phyloP scores from a whole-genome alignment of 2,888 invertebrate species.

The Dromius quadrimaculatus region DNA sequence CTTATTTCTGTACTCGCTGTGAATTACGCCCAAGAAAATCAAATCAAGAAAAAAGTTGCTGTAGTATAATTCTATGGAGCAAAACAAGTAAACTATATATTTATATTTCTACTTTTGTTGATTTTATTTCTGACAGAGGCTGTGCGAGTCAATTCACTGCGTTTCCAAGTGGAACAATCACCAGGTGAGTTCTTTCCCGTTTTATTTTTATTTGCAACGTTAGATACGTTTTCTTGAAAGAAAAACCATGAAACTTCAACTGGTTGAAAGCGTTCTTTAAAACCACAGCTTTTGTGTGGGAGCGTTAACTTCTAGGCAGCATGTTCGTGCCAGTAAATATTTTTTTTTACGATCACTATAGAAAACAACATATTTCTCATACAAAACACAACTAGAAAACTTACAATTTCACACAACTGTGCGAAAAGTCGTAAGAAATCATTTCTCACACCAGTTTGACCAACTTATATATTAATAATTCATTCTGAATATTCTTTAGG shows the following conservation, averaged over 20 bases:
- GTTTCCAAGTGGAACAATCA: slow-evolving; percentile 25
- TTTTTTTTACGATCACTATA: too few relatives aligned
- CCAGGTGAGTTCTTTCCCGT: slow-evolving; percentile 34
- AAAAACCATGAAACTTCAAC: slow-evolving; percentile 34
- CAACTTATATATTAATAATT: too few relatives aligned
- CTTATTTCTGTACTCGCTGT: too few relatives aligned
- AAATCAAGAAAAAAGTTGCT: slow-evolving; percentile 20
- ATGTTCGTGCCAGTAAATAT: not conserved
- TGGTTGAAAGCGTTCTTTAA: slow-evolving; percentile 39
- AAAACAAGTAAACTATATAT: slow-evolving; percentile 26
- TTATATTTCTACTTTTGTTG: not conserved
- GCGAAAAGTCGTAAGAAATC: too few relatives aligned
- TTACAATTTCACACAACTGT: too few relatives aligned
- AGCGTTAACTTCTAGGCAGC: slow-evolving; percentile 28
- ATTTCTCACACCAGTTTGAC: too few relatives aligned
- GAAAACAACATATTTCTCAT: too few relatives aligned
- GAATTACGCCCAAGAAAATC: not conserved
- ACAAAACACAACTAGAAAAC: too few relatives aligned
- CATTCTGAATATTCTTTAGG: too few relatives aligned
- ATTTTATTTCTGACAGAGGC: slow-evolving; percentile 10
- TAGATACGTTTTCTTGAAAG: slow-evolving; percentile 35
- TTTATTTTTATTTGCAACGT: slow-evolving; percentile 42
- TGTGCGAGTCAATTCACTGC: not conserved
- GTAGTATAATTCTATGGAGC: slow-evolving; percentile 10
- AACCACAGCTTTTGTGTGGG: slow-evolving; percentile 35